Conservation (phyloP, 1,140 invertebrate genomes). For the Trialeurodes vaporariorum region DNA sequence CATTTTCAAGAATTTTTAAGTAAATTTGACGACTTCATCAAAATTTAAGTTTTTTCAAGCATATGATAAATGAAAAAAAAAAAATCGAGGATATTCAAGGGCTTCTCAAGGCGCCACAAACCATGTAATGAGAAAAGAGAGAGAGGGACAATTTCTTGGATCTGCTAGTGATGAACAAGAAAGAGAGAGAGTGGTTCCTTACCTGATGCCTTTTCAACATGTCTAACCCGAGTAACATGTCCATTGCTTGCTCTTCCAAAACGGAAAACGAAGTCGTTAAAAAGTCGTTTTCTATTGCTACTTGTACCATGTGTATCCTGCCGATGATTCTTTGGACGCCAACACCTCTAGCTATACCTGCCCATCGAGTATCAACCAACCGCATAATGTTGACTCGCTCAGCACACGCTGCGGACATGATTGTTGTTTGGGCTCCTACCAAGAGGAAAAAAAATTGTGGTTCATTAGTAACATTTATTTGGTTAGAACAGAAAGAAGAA, state of each 20-base stretch:
- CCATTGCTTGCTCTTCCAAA: slow-evolving; percentile 95
- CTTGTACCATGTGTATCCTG: slow-evolving; percentile 91
- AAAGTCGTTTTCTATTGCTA: slow-evolving; percentile 88
- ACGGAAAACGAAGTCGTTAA: slow-evolving; percentile 94
- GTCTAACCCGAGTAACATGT: slow-evolving; percentile 93
- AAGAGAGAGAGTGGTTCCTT: slow-evolving; percentile 18
- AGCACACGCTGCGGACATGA: slow-evolving; percentile 85
- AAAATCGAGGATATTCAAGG: too few relatives aligned
- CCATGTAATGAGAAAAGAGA: too few relatives aligned
- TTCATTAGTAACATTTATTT: too few relatives aligned
- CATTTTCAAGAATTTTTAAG: too few relatives aligned
- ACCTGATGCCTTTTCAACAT: slow-evolving; percentile 94
- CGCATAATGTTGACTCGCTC: slow-evolving; percentile 93
- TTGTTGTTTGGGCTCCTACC: slow-evolving; percentile 76
- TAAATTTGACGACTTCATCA: too few relatives aligned
- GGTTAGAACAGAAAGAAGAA: too few relatives aligned
- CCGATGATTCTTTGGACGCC: slow-evolving; percentile 92
- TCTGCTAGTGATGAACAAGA: too few relatives aligned
- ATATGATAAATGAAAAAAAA: too few relatives aligned
- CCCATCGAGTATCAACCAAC: slow-evolving; percentile 86
- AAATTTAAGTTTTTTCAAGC: too few relatives aligned
- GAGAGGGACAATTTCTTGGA: too few relatives aligned
- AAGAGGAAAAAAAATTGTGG: too few relatives aligned
- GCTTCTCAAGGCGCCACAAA: too few relatives aligned
- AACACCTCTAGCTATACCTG: slow-evolving; percentile 88